Evolutionary conservation across 2,113 vertebrate genomes (phyloP).

Genomic region (Loxodonta africana): DNA sequence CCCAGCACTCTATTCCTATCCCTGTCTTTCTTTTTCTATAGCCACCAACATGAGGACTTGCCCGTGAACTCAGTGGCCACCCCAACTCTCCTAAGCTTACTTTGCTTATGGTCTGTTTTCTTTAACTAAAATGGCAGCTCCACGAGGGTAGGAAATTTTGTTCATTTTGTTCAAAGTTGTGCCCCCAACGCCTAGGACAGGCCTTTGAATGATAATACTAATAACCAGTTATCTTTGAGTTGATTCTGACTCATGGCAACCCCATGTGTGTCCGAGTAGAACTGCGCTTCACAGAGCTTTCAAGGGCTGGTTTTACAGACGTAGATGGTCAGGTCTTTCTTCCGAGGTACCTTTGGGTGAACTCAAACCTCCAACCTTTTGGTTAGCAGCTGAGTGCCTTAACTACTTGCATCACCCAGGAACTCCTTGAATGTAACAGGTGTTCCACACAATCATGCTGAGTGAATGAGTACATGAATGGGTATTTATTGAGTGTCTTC

Average conservation of each 20-base stretch:
- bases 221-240: too few relatives aligned
- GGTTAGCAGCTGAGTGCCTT: not conserved
- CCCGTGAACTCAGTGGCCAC: too few relatives aligned
- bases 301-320: too few relatives aligned
- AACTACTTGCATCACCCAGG: not conserved
- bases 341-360: not conserved
- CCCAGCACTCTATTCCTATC: not conserved
- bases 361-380: not conserved
- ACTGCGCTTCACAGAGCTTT: too few relatives aligned
- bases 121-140: too few relatives aligned
- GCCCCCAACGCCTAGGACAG: not conserved
- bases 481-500: not conserved
- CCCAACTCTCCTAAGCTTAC: too few relatives aligned
- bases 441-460: not conserved
- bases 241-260: too few relatives aligned
- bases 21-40: not conserved
- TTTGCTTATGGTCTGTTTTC: too few relatives aligned
- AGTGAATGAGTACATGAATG: too few relatives aligned
- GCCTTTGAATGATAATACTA: not conserved
- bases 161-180: not conserved
- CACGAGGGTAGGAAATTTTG: not conserved
- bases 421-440: not conserved
- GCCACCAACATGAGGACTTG: fast-evolving
- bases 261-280: too few relatives aligned
- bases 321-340: not conserved